Evolutionary conservation across 2,797 vertebrate genomes (phyloP).

Genomic region (Neosilurus hyrtlii): DNA sequence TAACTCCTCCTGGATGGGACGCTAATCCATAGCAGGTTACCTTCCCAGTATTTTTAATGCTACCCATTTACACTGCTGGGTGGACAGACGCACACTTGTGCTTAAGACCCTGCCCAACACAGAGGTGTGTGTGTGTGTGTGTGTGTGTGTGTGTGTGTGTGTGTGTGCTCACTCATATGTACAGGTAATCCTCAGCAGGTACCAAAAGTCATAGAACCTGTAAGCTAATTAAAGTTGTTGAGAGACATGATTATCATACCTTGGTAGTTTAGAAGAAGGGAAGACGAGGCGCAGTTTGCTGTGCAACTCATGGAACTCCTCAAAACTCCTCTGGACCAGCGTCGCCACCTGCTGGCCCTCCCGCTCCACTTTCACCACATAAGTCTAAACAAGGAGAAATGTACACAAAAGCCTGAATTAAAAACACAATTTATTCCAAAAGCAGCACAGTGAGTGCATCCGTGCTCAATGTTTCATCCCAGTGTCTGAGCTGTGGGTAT

Average conservation of each 20-base stretch:
- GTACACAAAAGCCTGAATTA: neutral
- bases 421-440: neutral
- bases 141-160: too few relatives aligned
- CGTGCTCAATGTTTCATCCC: neutral
- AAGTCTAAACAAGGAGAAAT: constrained; percentile 70
- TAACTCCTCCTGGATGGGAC: too few relatives aligned
- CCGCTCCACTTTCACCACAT: constrained; percentile 87
- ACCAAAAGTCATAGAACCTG: neutral
- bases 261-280: constrained; percentile 88
- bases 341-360: constrained; percentile 75
- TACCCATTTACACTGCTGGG: too few relatives aligned
- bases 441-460: neutral
- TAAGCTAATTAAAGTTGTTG: neutral
- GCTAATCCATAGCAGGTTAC: too few relatives aligned
- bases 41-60: too few relatives aligned
- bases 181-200: too few relatives aligned
- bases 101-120: too few relatives aligned
- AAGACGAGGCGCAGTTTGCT: constrained; percentile 89
- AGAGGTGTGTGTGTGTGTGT: too few relatives aligned
- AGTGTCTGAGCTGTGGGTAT: neutral
- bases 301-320: constrained; percentile 95
- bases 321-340: constrained; percentile 89
- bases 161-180: too few relatives aligned
- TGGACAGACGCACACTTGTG: too few relatives aligned
- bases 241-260: constrained; percentile 66